Percentiles rank a stretch among this genome's conserved stretches.
phyloP scores from a whole-genome alignment of 2,797 vertebrate genomes.

The Pangasius djambal region DNA sequence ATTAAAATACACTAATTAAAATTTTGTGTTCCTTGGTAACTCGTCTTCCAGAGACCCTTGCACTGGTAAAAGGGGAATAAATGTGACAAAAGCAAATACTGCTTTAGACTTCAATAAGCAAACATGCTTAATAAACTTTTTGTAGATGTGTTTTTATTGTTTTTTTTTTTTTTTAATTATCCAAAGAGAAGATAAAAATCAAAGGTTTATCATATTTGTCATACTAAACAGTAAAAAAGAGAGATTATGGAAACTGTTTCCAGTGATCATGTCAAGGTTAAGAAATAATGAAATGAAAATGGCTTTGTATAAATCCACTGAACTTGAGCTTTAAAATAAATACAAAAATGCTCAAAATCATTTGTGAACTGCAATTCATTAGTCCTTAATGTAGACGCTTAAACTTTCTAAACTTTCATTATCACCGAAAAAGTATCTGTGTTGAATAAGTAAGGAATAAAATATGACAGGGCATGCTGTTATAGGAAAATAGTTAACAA shows the following conservation, averaged over 20 bases:
- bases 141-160: slow-evolving; percentile 44
- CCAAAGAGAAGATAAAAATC: slow-evolving; percentile 8
- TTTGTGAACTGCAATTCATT: background rate
- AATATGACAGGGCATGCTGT: background rate
- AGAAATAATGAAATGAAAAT: background rate
- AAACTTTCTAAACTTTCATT: slow-evolving; percentile 15
- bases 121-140: slow-evolving; percentile 84
- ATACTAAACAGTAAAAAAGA: background rate
- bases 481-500: background rate
- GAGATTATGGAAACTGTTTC: background rate
- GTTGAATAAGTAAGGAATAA: background rate
- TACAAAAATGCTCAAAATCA: background rate
- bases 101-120: slow-evolving; percentile 99
- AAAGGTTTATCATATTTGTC: slow-evolving; percentile 16
- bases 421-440: slow-evolving; percentile 5
- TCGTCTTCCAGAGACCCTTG: slow-evolving; percentile 99
- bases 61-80: slow-evolving; percentile 99
- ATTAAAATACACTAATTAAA: slow-evolving; percentile 99
- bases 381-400: background rate
- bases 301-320: background rate
- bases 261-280: slow-evolving; percentile 14
- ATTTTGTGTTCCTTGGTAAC: slow-evolving; percentile 99
- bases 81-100: slow-evolving; percentile 99
- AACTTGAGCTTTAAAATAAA: background rate
- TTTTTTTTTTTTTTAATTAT: slow-evolving; percentile 31